These are phyloP conservation scores for Carabus problematicus DNA, from an alignment of 2,888 invertebrate species.

Conservation along the genomic window DNA sequence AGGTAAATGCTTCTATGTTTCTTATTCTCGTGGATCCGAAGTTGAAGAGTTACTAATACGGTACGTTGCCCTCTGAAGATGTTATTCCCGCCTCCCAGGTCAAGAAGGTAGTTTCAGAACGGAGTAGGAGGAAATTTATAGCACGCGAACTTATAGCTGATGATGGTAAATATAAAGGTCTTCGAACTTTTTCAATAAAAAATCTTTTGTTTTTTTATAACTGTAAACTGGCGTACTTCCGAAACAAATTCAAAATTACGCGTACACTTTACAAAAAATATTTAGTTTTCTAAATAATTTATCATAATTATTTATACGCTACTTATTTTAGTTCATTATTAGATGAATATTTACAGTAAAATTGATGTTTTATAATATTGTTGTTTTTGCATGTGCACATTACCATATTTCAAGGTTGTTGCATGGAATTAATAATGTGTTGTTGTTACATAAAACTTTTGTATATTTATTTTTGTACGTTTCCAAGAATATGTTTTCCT, in stretches of 20 bases:
- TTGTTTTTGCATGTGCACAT: not conserved
- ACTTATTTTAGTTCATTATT: not conserved
- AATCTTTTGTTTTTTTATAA: slow-evolving; percentile 29
- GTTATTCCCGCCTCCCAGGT: slow-evolving; percentile 21
- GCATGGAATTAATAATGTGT: not conserved
- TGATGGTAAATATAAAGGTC: slow-evolving; percentile 6
- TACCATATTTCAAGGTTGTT: not conserved
- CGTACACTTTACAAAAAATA: slow-evolving; percentile 1
- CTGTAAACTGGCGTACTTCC: slow-evolving; percentile 28
- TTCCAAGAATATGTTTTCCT: not conserved
- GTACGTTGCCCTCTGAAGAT: slow-evolving; percentile 22
- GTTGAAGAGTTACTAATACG: not conserved
- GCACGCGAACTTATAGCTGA: not conserved
- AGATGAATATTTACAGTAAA: not conserved
- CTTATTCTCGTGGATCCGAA: slow-evolving; percentile 14
- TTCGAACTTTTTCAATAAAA: slow-evolving; percentile 32
- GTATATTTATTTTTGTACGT: not conserved
- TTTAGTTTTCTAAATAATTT: not conserved
- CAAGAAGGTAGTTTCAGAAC: not conserved
- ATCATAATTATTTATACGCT: not conserved
- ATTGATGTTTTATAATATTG: not conserved
- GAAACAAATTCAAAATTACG: slow-evolving; percentile 20
- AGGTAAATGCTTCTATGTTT: slow-evolving; percentile 9
- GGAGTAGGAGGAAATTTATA: slow-evolving; percentile 4
- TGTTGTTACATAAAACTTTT: not conserved